Conservation (phyloP, 1,140 invertebrate genomes). For the Danaus plexippus region DNA sequence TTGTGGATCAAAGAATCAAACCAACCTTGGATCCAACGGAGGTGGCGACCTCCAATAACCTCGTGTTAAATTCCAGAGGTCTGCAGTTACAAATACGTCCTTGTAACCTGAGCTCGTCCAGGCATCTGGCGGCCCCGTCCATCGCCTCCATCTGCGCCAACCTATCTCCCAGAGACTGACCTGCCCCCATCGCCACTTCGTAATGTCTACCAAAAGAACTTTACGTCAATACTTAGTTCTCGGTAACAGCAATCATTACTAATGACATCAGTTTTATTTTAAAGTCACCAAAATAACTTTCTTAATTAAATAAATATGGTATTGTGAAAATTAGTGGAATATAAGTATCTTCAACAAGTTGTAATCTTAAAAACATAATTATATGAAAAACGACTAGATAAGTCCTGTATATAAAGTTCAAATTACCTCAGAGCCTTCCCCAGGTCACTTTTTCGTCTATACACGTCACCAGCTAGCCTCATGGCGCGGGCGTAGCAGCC, state of each 20-base stretch:
- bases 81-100: constrained; percentile 88
- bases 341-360: no score
- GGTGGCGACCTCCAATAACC: constrained; percentile 83
- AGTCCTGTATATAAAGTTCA: neutral
- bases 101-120: constrained; percentile 82
- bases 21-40: constrained; percentile 84
- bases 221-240: no score
- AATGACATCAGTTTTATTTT: no score
- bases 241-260: no score
- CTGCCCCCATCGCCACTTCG: constrained; percentile 86
- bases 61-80: constrained; percentile 86
- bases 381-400: no score
- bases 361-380: no score
- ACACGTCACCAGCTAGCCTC: constrained; percentile 86
- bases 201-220: constrained; percentile 74
- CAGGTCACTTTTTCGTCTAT: constrained; percentile 84
- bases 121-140: constrained; percentile 85
- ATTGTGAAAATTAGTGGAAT: no score
- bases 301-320: no score
- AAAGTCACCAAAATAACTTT: no score
- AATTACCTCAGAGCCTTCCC: constrained; percentile 65
- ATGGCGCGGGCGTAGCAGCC: constrained; percentile 85
- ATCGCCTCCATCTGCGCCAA: constrained; percentile 90
- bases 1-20: neutral
- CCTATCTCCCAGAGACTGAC: constrained; percentile 82